phyloP scores from a whole-genome alignment of 2,888 invertebrate species.

The Tridacna gigas region DNA sequence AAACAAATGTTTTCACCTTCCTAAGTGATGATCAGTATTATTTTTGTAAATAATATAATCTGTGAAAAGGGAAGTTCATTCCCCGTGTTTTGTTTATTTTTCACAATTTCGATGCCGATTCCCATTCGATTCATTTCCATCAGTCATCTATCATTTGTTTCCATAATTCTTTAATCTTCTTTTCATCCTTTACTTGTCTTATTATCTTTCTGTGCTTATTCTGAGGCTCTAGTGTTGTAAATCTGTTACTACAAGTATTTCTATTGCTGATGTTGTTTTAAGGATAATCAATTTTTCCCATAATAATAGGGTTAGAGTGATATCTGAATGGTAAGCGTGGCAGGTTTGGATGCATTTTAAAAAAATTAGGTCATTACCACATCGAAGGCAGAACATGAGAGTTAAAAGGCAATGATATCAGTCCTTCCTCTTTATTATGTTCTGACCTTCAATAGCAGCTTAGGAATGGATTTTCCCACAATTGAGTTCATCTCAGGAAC shows the following conservation, averaged over 20 bases:
- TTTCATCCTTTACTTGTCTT: not conserved
- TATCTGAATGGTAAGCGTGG: not conserved
- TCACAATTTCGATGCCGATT: not conserved
- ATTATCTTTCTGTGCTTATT: not conserved
- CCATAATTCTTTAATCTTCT: not conserved
- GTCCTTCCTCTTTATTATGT: conserved; percentile 4
- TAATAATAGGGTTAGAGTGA: not conserved
- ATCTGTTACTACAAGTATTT: not conserved
- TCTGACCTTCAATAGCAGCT: not conserved
- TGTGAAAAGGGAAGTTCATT: not conserved
- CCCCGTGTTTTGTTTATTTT: not conserved
- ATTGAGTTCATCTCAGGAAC: conserved; percentile 8
- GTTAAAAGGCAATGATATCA: conserved; percentile 14
- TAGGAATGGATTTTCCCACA: conserved; percentile 14
- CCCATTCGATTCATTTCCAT: not conserved
- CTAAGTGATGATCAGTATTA: not conserved
- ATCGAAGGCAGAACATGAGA: not conserved
- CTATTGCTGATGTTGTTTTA: not conserved
- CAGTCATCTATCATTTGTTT: not conserved
- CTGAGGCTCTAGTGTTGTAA: not conserved
- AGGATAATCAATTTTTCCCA: too few species aligned
- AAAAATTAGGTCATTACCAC: conserved; percentile 11
- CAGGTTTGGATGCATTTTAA: not conserved
- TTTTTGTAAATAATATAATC: not conserved
- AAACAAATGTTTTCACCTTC: conserved; percentile 17